Evolutionary conservation across 2,797 vertebrate genomes (phyloP).

Genomic region (Myoxocephalus aenaeus): DNA sequence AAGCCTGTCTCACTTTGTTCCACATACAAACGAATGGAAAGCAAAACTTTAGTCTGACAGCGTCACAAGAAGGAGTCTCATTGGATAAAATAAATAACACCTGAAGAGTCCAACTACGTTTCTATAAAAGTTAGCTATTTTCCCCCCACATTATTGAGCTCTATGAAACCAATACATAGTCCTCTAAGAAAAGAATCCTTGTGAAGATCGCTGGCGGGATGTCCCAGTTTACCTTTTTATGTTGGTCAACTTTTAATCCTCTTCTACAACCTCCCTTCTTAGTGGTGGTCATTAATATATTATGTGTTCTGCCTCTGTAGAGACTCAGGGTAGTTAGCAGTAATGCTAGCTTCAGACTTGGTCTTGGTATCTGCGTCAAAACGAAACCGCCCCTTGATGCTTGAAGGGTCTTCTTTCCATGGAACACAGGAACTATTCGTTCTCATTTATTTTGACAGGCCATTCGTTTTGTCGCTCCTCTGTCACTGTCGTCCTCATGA

Average conservation of each 20-base stretch:
- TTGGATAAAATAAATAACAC: not conserved
- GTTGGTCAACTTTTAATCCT: not conserved
- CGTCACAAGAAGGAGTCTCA: not conserved
- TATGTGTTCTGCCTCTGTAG: not conserved
- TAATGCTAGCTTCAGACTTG: constrained; percentile 44
- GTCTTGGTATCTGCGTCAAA: constrained; percentile 60
- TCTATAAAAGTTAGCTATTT: not conserved
- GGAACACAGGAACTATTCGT: constrained; percentile 81
- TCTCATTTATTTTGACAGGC: constrained; percentile 87
- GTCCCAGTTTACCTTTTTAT: not conserved
- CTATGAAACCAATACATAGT: not conserved
- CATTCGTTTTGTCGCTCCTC: constrained; percentile 84
- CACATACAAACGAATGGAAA: not conserved
- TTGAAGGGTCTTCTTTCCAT: constrained; percentile 79
- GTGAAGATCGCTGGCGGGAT: not conserved
- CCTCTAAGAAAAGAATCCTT: not conserved
- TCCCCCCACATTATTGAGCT: not conserved
- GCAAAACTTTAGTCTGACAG: not conserved
- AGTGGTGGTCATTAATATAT: not conserved
- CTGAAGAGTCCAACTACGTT: not conserved
- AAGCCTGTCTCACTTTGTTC: not conserved
- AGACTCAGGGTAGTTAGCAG: constrained; percentile 15
- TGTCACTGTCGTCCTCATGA: constrained; percentile 86
- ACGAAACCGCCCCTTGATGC: constrained; percentile 74
- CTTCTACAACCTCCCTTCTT: not conserved